phyloP scores from a whole-genome alignment of 2,113 vertebrate genomes.

The Lepus europaeus region DNA sequence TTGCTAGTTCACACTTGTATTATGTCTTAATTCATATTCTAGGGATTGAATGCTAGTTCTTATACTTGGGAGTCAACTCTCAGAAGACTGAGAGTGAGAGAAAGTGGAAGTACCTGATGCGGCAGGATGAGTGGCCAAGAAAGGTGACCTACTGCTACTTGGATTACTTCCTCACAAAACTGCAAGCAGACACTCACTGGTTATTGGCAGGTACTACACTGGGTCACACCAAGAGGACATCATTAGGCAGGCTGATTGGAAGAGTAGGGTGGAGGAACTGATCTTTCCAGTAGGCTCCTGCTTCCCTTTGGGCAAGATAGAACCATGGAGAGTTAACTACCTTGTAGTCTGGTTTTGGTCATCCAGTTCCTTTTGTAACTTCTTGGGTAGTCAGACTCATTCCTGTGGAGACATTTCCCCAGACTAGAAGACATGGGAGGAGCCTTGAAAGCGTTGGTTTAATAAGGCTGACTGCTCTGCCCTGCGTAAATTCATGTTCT shows the following conservation, averaged over 20 bases:
- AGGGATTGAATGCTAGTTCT: neutral
- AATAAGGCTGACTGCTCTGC: neutral
- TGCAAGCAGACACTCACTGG: neutral
- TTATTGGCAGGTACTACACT: too few relatives aligned
- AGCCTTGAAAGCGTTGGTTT: neutral
- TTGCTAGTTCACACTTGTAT: neutral
- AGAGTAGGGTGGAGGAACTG: neutral
- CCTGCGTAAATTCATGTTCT: rapidly evolving
- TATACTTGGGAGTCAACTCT: neutral
- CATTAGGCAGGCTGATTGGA: neutral
- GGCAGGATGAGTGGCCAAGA: neutral
- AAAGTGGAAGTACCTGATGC: neutral
- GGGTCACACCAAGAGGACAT: too few relatives aligned
- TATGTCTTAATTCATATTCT: neutral
- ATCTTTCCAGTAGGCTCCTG: neutral
- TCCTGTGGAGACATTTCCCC: neutral
- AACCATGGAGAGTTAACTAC: neutral
- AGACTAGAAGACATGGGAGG: neutral
- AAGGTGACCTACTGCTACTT: neutral
- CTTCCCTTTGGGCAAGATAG: neutral
- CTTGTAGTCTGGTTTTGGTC: neutral
- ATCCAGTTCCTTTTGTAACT: neutral
- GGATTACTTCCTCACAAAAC: neutral
- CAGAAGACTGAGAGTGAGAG: neutral
- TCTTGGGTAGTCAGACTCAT: neutral